These are phyloP conservation scores for Melospiza georgiana DNA, from an alignment of 2,113 vertebrate species.

Conservation along the genomic window DNA sequence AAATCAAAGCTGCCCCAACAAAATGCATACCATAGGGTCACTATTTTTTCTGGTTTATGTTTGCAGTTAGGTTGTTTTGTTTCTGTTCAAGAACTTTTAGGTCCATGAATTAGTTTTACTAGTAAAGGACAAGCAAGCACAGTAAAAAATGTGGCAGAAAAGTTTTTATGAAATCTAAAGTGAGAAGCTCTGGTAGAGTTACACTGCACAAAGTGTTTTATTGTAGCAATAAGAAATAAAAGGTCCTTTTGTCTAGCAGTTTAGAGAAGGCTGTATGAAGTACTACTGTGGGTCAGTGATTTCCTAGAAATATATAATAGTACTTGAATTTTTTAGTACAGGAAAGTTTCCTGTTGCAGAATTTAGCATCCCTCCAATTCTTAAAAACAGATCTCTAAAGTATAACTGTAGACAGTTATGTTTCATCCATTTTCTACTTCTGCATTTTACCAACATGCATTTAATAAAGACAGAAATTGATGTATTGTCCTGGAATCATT, in stretches of 20 bases:
- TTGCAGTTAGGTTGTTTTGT: not conserved
- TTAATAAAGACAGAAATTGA: not conserved
- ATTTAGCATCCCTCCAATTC: not conserved
- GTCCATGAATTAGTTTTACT: constrained; percentile 14
- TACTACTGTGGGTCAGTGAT: not conserved
- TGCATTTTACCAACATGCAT: not conserved
- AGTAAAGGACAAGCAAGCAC: not conserved
- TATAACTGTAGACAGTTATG: not conserved
- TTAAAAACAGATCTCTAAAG: not conserved
- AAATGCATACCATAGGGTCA: not conserved
- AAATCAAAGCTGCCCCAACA: not conserved
- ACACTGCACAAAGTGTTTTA: not conserved
- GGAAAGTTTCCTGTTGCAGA: not conserved
- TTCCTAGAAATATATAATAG: not conserved
- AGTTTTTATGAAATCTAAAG: not conserved
- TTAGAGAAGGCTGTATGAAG: not conserved
- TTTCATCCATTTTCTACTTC: not conserved
- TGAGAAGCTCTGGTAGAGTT: not conserved
- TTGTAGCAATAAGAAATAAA: not conserved
- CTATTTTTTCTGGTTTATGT: not conserved
- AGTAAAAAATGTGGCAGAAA: not conserved
- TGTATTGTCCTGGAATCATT: not conserved
- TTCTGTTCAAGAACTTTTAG: not conserved
- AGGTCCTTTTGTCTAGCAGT: not conserved
- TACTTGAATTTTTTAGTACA: not conserved